phyloP scores from a whole-genome alignment of 2,113 vertebrate species.

The Dromaius novaehollandiae region DNA sequence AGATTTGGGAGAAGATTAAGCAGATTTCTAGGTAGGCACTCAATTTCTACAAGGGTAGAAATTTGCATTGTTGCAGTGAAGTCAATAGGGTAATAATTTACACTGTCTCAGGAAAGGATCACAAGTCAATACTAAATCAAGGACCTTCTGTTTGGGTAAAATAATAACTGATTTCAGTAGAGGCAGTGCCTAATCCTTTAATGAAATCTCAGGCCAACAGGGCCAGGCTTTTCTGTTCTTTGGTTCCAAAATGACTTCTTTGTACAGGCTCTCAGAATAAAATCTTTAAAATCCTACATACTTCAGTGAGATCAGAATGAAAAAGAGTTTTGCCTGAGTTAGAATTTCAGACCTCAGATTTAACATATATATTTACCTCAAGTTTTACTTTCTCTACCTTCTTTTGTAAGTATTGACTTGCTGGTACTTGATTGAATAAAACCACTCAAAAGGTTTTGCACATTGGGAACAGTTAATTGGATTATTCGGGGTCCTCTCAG shows the following conservation, averaged over 20 bases:
- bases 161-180: neutral
- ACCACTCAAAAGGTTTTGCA: neutral
- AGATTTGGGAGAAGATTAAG: neutral
- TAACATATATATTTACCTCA: neutral
- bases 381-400: neutral
- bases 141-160: neutral
- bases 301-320: neutral
- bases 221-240: neutral
- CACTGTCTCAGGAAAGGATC: neutral
- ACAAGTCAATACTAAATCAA: neutral
- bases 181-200: neutral
- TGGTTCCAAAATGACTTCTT: neutral
- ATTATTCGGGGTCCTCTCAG: neutral
- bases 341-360: neutral
- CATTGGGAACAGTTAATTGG: neutral
- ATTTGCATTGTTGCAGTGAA: neutral
- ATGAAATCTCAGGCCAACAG: neutral
- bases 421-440: neutral
- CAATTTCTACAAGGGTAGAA: neutral
- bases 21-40: neutral
- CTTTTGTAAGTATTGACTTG: neutral
- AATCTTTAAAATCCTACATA: neutral
- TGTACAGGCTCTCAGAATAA: neutral
- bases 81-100: neutral
- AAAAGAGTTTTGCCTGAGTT: neutral